These are phyloP conservation scores for Sebastes dallii DNA, from an alignment of 2,797 vertebrate species.

Conservation along the genomic window DNA sequence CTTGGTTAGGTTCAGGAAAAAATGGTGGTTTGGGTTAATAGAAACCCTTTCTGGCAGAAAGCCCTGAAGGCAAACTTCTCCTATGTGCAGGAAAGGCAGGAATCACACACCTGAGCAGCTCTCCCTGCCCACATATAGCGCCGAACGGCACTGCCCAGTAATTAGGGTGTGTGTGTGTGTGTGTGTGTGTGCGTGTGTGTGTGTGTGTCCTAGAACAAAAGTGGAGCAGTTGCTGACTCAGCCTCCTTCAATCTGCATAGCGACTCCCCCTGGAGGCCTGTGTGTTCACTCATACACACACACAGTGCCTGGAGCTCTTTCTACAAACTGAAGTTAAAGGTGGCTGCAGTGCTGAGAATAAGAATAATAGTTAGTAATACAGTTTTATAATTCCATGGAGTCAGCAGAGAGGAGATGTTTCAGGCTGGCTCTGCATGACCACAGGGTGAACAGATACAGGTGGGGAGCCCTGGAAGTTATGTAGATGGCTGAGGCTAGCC, in stretches of 20 bases:
- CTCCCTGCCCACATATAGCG: no score
- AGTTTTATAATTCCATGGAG: conserved; percentile 12
- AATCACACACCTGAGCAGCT: no score
- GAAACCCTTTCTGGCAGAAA: no score
- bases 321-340: conserved; percentile 1
- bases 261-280: conserved; percentile 39
- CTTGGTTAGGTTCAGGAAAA: no score
- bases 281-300: not conserved
- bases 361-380: not conserved
- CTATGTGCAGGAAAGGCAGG: no score
- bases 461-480: not conserved
- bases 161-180: not conserved
- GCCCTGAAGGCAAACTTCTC: no score
- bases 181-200: not conserved
- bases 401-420: conserved; percentile 25
- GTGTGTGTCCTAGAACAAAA: conserved; percentile 31
- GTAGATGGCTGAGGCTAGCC: not conserved
- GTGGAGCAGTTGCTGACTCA: conserved; percentile 56
- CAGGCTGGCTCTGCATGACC: not conserved
- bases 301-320: not conserved
- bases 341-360: conserved; percentile 12
- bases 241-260: conserved; percentile 40
- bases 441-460: conserved; percentile 1
- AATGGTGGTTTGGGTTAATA: no score
- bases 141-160: no score